phyloP scores from a whole-genome alignment of 1,140 invertebrate species.

The Sitobion miscanthi region DNA sequence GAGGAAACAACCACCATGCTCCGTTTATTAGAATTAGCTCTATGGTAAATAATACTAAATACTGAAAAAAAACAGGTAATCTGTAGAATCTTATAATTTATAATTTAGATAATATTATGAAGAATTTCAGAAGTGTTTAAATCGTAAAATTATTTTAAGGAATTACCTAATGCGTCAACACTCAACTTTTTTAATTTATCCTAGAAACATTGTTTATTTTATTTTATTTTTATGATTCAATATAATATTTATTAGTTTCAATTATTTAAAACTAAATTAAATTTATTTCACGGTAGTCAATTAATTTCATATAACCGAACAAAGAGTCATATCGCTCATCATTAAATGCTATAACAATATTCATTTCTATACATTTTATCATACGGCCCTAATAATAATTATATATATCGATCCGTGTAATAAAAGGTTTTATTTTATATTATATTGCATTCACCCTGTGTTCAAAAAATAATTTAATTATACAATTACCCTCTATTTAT shows the following conservation, averaged over 20 bases:
- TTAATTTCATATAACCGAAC: background rate
- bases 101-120: background rate
- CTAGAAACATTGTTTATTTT: background rate
- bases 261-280: background rate
- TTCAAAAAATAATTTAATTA: slow-evolving; percentile 2
- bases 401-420: background rate
- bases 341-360: background rate
- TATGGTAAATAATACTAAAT: too few species aligned
- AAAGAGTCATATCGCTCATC: background rate
- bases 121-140: background rate
- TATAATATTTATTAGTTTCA: background rate
- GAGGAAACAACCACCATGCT: too few species aligned
- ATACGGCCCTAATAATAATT: background rate
- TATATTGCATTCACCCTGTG: background rate
- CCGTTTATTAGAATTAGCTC: too few species aligned
- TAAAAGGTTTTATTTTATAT: slow-evolving; percentile 21
- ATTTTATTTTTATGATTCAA: background rate
- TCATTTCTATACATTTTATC: background rate
- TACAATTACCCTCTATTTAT: slow-evolving; percentile 12
- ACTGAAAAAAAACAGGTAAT: background rate
- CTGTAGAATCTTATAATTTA: background rate
- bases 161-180: background rate
- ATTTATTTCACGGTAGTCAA: background rate
- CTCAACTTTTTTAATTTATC: background rate
- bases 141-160: background rate